Percentiles rank a stretch among this genome's conserved stretches.
Evolutionary conservation across 1,140 invertebrate genomes (phyloP).

Genomic region (Liolophura sinensis): DNA sequence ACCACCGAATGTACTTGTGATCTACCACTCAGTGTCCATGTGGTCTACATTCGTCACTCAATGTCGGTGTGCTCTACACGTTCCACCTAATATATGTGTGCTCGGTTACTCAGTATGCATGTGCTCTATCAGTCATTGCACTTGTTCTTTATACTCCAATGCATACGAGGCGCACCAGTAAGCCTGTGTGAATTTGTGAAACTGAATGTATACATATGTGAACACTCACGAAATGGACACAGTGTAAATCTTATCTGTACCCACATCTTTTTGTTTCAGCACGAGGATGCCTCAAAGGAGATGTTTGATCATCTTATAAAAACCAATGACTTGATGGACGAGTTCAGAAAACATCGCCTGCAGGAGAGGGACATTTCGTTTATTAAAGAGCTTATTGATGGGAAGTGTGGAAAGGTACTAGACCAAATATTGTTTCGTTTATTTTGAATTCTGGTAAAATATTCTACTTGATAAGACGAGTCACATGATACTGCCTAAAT

Average conservation of each 20-base stretch:
- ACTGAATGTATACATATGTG: too few species aligned
- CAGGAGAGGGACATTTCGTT: slow-evolving; percentile 48
- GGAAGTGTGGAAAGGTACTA: slow-evolving; percentile 6
- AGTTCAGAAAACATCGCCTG: slow-evolving; percentile 37
- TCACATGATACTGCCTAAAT: too few species aligned
- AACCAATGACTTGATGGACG: slow-evolving; percentile 42
- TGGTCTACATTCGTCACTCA: too few species aligned
- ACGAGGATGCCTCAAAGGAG: slow-evolving; percentile 60
- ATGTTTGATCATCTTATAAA: slow-evolving; percentile 60
- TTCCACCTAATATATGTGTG: too few species aligned
- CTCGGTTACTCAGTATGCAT: too few species aligned
- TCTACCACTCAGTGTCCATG: too few species aligned
- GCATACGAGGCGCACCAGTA: not conserved
- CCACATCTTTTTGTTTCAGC: slow-evolving; percentile 43
- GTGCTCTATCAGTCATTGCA: not conserved
- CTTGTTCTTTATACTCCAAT: not conserved
- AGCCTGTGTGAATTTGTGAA: too few species aligned
- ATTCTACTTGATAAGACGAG: too few species aligned
- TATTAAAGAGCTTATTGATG: slow-evolving; percentile 59
- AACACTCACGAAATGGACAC: too few species aligned
- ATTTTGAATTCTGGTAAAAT: too few species aligned
- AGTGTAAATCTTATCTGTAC: not conserved
- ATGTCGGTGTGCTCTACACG: too few species aligned
- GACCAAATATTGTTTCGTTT: slow-evolving; percentile 1
- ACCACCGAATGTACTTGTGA: too few species aligned